These are phyloP conservation scores for Ageneiosus marmoratus DNA, from an alignment of 2,113 vertebrate species.

Conservation along the genomic window DNA sequence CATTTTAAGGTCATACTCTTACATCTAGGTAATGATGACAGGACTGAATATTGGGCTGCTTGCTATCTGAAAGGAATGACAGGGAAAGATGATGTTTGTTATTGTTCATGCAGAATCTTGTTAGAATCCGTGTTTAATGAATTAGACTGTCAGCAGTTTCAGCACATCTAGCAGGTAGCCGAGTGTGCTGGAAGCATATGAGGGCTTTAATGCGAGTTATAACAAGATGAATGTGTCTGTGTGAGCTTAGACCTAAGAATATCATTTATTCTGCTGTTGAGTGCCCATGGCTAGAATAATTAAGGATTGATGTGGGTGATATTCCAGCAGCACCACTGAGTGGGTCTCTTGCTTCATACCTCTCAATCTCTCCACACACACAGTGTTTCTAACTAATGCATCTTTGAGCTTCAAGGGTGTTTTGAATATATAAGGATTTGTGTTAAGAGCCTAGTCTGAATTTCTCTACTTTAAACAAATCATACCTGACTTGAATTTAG, in stretches of 20 bases:
- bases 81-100: constrained; percentile 9
- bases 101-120: not conserved
- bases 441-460: constrained; percentile 15
- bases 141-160: constrained; percentile 30
- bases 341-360: constrained; percentile 17
- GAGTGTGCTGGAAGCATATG: constrained; percentile 39
- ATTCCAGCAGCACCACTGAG: constrained; percentile 38
- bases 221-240: constrained; percentile 42
- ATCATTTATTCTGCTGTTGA: constrained; percentile 41
- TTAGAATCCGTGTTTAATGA: constrained; percentile 26
- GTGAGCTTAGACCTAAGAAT: constrained; percentile 32
- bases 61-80: constrained; percentile 13
- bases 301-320: constrained; percentile 52
- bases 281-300: constrained; percentile 49
- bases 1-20: constrained; percentile 39
- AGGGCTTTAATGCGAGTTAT: constrained; percentile 27
- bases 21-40: constrained; percentile 38
- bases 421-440: constrained; percentile 31
- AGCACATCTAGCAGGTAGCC: constrained; percentile 28
- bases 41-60: constrained; percentile 22
- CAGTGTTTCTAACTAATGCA: constrained; percentile 1
- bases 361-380: constrained; percentile 2
- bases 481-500: constrained; percentile 18
- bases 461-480: constrained; percentile 26
- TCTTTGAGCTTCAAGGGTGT: constrained; percentile 27